Evolutionary conservation across 2,797 vertebrate species (phyloP).

Genomic region (Sciurus vulgaris): DNA sequence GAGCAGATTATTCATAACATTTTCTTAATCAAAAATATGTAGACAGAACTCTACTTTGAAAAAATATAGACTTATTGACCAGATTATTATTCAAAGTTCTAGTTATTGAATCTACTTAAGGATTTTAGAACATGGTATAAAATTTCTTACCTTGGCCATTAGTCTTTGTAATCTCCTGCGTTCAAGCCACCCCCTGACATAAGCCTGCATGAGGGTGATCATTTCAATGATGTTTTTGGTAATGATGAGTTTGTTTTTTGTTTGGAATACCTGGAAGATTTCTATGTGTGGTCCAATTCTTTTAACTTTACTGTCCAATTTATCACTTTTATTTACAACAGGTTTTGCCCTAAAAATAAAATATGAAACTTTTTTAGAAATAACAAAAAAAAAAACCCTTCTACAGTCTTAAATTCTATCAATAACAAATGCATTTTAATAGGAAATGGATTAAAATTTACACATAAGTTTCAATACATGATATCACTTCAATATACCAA

Average conservation of each 20-base stretch:
- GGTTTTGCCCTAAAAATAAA: conserved; percentile 64
- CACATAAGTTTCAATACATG: conserved; percentile 2
- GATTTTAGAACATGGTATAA: neutral
- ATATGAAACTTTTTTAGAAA: neutral
- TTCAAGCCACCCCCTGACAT: conserved; percentile 75
- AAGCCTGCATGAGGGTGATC: conserved; percentile 61
- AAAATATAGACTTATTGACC: neutral
- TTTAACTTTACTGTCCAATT: conserved; percentile 75
- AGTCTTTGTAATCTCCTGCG: conserved; percentile 57
- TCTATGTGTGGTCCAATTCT: conserved; percentile 78
- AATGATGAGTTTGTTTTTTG: neutral
- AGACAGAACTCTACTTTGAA: neutral
- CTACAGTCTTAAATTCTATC: conserved; percentile 25
- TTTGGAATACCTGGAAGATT: conserved; percentile 70
- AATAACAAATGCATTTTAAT: neutral
- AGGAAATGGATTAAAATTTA: neutral
- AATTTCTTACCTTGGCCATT: conserved; percentile 72
- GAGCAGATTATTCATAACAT: neutral
- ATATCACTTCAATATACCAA: neutral
- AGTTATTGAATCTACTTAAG: neutral
- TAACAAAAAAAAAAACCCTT: conserved; percentile 38
- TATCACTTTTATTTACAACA: conserved; percentile 25
- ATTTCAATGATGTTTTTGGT: conserved; percentile 46
- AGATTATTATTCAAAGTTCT: conserved; percentile 5
- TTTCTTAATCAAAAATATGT: conserved; percentile 3